These are phyloP conservation scores for Vidua macroura DNA, from an alignment of 2,113 vertebrate genomes.

Conservation along the genomic window DNA sequence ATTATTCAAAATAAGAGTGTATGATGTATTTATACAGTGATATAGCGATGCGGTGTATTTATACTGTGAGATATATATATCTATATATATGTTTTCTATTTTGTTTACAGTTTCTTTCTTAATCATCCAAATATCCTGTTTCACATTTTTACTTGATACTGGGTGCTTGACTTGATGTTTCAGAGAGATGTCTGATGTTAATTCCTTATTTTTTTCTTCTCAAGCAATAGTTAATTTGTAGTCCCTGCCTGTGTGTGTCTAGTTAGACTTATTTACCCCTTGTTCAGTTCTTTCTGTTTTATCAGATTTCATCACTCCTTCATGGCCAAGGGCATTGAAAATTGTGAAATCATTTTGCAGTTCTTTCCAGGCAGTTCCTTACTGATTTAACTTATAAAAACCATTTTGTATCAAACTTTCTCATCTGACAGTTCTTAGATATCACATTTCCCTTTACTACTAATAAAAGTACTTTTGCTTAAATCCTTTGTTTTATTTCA, in stretches of 20 bases:
- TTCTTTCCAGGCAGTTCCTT: conserved; percentile 22
- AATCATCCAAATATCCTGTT: conserved; percentile 31
- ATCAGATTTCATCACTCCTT: background rate
- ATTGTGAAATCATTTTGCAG: conserved; percentile 33
- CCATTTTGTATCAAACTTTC: conserved; percentile 55
- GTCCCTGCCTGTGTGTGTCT: background rate
- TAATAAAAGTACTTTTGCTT: conserved; percentile 67
- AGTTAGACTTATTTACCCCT: background rate
- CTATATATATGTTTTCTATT: conserved; percentile 61
- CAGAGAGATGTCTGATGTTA: conserved; percentile 9
- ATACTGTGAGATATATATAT: conserved; percentile 47
- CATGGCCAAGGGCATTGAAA: conserved; percentile 1
- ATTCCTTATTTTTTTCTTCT: background rate
- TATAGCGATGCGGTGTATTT: conserved; percentile 57
- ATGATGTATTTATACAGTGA: conserved; percentile 63
- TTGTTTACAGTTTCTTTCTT: conserved; percentile 57
- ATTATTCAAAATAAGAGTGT: conserved; percentile 61
- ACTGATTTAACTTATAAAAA: conserved; percentile 48
- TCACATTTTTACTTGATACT: conserved; percentile 10
- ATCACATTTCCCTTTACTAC: conserved; percentile 52
- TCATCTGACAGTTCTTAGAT: conserved; percentile 54
- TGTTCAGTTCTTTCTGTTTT: conserved; percentile 14
- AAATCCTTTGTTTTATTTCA: conserved; percentile 54
- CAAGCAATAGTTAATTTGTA: conserved; percentile 23
- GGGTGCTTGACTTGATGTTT: conserved; percentile 28